Conservation (phyloP, 2,113 vertebrate species). For the Albula glossodonta region DNA sequence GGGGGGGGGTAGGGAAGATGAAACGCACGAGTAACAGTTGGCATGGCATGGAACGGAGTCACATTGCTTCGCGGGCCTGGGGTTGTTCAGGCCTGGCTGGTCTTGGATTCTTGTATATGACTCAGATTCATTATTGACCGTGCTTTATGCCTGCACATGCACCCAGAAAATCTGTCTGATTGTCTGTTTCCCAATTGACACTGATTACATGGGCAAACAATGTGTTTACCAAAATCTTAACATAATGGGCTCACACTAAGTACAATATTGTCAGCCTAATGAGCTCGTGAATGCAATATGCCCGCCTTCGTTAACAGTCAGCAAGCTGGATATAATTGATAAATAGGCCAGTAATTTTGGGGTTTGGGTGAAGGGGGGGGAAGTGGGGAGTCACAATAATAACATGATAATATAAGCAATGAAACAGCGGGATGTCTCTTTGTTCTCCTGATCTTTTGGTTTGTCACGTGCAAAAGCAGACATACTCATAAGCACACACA, state of each 20-base stretch:
- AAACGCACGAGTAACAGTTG: not conserved
- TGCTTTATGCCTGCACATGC: conserved; percentile 53
- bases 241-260: conserved; percentile 62
- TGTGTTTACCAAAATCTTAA: conserved; percentile 57
- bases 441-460: not conserved
- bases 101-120: conserved; percentile 16
- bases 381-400: conserved; percentile 14
- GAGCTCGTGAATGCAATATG: conserved; percentile 62
- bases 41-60: not conserved
- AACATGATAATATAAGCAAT: conserved; percentile 33
- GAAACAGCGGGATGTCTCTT: not conserved
- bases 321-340: conserved; percentile 51
- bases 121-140: conserved; percentile 41
- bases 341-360: conserved; percentile 46
- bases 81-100: not conserved
- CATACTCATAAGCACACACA: not conserved
- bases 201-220: conserved; percentile 60
- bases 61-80: not conserved
- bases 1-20: not conserved
- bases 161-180: conserved; percentile 57
- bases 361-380: conserved; percentile 8
- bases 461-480: no score
- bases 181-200: conserved; percentile 48
- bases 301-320: conserved; percentile 53
- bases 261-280: conserved; percentile 62